A percentile compares a stretch with the other conserved stretches of the same genome.
Evolutionary conservation across 2,797 vertebrate species (phyloP).

Genomic region (Lagodon rhomboides): DNA sequence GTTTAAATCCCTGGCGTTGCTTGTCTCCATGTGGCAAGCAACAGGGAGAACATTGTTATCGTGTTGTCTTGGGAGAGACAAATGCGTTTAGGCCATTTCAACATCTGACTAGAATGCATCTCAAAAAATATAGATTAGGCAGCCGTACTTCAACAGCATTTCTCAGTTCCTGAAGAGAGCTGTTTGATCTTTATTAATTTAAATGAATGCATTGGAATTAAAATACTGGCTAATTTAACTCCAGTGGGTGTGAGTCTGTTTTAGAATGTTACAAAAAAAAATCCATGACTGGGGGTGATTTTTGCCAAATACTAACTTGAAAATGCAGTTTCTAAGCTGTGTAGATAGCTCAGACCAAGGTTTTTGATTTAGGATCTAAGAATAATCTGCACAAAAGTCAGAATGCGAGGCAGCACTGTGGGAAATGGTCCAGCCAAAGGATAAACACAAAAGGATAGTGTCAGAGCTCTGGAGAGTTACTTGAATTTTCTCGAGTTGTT

Average conservation of each 20-base stretch:
- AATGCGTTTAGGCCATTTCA: not conserved
- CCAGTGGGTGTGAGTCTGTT: not conserved
- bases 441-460: constrained; percentile 22
- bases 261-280: not conserved
- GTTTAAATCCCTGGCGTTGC: not conserved
- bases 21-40: not conserved
- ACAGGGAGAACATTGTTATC: not conserved
- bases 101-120: not conserved
- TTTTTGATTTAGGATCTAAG: not conserved
- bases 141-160: not conserved
- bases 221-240: not conserved
- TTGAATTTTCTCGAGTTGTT: constrained; percentile 5
- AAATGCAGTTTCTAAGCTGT: too few relatives aligned
- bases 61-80: not conserved
- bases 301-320: not conserved
- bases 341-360: not conserved
- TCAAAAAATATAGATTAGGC: too few relatives aligned
- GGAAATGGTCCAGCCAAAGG: not conserved
- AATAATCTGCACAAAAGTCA: not conserved
- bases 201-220: not conserved
- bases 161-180: not conserved
- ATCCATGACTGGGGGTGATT: too few relatives aligned
- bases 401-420: not conserved
- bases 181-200: not conserved
- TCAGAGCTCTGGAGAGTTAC: not conserved